Conservation (phyloP, 1,140 invertebrate genomes). For the Heliothis virescens region DNA sequence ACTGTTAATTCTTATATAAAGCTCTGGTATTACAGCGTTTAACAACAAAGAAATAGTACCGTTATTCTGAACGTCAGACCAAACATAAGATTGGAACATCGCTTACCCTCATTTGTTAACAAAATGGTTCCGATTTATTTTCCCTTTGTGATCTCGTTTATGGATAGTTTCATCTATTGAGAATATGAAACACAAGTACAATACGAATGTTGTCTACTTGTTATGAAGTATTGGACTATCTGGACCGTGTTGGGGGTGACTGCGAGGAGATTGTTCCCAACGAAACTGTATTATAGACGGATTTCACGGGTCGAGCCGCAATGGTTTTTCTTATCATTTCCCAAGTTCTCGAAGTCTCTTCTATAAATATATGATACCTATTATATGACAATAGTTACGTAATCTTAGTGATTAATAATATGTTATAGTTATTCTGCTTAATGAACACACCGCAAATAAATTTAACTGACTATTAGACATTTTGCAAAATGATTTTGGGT, state of each 20-base stretch:
- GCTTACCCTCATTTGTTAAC: slow-evolving; percentile 59
- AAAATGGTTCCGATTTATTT: slow-evolving; percentile 62
- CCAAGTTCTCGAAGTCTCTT: background rate
- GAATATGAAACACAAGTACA: slow-evolving; percentile 48
- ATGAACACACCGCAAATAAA: no score
- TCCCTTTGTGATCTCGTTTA: slow-evolving; percentile 56
- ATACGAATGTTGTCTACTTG: slow-evolving; percentile 34
- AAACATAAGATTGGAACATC: slow-evolving; percentile 61
- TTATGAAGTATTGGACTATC: slow-evolving; percentile 36
- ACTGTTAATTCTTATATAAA: slow-evolving; percentile 28
- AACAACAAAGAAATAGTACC: slow-evolving; percentile 48
- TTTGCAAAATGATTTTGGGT: background rate
- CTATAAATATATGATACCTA: no score
- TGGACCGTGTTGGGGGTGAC: background rate
- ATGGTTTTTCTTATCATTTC: slow-evolving; percentile 27
- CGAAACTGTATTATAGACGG: slow-evolving; percentile 36
- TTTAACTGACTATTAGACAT: no score
- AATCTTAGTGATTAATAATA: no score
- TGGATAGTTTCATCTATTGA: slow-evolving; percentile 56
- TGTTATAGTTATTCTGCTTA: no score
- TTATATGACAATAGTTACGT: no score
- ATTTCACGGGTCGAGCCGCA: slow-evolving; percentile 28
- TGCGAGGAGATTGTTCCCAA: slow-evolving; percentile 10
- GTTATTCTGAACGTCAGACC: slow-evolving; percentile 53
- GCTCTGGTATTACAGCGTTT: slow-evolving; percentile 48